These are phyloP conservation scores for Baccha elongata DNA, from an alignment of 2,888 invertebrate genomes.

Conservation along the genomic window DNA sequence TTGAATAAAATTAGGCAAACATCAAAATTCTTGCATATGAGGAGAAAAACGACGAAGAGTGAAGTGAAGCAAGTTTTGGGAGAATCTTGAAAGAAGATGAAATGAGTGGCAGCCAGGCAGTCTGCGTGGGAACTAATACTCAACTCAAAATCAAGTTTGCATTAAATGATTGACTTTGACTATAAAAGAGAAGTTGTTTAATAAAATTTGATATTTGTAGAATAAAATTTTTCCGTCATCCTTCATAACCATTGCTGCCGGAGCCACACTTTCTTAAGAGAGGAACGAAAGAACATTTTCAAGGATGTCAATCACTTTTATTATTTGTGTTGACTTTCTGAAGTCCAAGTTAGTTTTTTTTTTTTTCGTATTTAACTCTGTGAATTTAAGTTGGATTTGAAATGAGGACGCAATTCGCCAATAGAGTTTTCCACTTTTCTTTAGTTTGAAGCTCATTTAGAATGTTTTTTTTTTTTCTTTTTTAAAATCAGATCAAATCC, in stretches of 20 bases:
- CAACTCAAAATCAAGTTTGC: neutral
- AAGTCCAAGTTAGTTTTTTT: no score
- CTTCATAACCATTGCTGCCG: no score
- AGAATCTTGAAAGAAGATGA: constrained; percentile 6
- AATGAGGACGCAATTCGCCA: no score
- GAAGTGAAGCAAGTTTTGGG: neutral
- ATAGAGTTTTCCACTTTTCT: no score
- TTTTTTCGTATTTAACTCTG: no score
- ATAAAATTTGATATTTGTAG: neutral
- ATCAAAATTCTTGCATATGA: constrained; percentile 22
- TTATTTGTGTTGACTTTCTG: no score
- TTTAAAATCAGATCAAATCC: no score
- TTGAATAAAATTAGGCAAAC: constrained; percentile 40
- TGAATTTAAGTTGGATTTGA: no score
- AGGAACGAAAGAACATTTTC: neutral
- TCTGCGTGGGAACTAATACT: constrained; percentile 3
- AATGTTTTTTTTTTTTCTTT: no score
- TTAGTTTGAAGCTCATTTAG: no score
- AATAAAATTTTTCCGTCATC: no score
- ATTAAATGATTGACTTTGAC: constrained; percentile 3
- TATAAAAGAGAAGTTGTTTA: neutral
- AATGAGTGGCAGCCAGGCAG: constrained; percentile 17
- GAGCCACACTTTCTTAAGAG: no score
- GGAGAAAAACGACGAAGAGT: neutral
- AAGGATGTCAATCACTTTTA: neutral